Conservation (phyloP, 2,113 vertebrate genomes). For the Eonycteris spelaea region DNA sequence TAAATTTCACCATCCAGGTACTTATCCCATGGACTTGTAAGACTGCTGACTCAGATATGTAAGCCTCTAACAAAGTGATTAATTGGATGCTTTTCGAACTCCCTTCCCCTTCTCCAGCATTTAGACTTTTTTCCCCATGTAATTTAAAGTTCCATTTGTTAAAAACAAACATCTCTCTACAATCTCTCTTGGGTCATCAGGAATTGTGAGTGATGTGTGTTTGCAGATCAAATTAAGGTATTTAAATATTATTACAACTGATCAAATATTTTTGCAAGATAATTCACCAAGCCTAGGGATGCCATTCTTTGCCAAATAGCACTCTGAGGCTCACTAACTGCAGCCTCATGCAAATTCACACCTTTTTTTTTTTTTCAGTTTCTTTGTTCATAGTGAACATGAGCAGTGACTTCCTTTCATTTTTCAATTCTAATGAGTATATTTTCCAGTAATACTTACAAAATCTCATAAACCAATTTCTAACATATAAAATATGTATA, state of each 20-base stretch:
- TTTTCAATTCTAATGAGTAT: background rate
- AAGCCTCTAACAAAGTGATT: background rate
- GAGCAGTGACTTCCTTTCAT: background rate
- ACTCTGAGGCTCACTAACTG: background rate
- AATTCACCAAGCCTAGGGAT: constrained; percentile 21
- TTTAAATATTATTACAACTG: constrained; percentile 64
- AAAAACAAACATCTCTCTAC: background rate
- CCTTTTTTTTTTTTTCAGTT: background rate
- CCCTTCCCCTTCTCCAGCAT: background rate
- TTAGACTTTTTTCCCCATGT: background rate
- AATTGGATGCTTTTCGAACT: background rate
- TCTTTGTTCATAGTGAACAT: background rate
- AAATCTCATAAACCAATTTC: background rate
- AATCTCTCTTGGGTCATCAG: constrained; percentile 24
- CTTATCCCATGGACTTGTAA: background rate
- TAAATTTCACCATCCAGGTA: background rate
- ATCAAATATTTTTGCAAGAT: constrained; percentile 62
- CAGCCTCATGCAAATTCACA: background rate
- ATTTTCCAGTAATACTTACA: background rate
- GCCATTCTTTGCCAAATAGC: constrained; percentile 37
- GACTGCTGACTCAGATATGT: background rate
- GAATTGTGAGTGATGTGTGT: constrained; percentile 23
- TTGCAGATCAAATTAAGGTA: constrained; percentile 53
- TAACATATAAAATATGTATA: background rate
- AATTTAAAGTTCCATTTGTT: constrained; percentile 1